Percentiles rank a stretch among this genome's conserved stretches.
Evolutionary conservation across 2,797 vertebrate species (phyloP).

Genomic region (Melopsittacus undulatus): DNA sequence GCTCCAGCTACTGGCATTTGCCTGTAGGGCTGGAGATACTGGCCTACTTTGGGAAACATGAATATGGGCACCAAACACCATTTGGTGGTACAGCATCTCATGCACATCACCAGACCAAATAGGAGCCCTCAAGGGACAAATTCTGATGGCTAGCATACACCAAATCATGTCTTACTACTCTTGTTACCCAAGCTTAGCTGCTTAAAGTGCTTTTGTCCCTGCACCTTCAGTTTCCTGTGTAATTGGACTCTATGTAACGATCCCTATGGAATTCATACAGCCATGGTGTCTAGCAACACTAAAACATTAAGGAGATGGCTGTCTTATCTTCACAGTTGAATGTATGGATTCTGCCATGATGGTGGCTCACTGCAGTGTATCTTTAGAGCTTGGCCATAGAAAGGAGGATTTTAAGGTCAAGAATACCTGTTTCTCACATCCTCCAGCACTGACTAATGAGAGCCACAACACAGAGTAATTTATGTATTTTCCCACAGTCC

Average conservation of each 20-base stretch:
- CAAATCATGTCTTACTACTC: not conserved
- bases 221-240: not conserved
- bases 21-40: not conserved
- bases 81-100: rapidly evolving
- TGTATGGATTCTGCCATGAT: not conserved
- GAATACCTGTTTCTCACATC: not conserved
- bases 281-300: rapidly evolving
- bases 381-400: not conserved
- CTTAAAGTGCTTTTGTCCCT: not conserved
- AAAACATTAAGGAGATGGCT: not conserved
- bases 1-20: not conserved
- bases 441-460: not conserved
- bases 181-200: not conserved
- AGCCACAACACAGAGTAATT: not conserved
- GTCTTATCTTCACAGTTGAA: not conserved
- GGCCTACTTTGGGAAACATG: rapidly evolving
- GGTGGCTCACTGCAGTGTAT: not conserved
- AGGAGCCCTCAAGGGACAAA: not conserved
- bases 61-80: not conserved
- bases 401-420: not conserved
- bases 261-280: not conserved
- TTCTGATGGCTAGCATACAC: not conserved
- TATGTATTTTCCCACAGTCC: not conserved
- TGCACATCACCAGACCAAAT: rapidly evolving
- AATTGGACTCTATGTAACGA: not conserved